Conservation (phyloP, 1,140 invertebrate genomes). For the Sycobia sp. region DNA sequence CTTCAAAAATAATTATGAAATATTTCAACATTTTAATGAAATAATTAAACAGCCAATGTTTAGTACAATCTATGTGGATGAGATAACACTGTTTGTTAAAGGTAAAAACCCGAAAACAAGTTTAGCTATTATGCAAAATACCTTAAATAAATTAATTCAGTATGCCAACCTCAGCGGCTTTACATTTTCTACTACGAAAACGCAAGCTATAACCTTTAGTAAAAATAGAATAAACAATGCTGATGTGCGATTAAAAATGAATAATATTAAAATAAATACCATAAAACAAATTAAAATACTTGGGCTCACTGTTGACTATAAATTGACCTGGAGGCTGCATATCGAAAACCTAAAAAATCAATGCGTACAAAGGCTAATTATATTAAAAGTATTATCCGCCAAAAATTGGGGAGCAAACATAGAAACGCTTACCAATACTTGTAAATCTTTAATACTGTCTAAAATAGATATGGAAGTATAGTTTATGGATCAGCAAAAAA, state of each 20-base stretch:
- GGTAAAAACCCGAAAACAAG: background rate
- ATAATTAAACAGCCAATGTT: background rate
- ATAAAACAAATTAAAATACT: background rate
- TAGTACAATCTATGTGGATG: background rate
- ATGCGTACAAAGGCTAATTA: no score
- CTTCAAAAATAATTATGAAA: no score
- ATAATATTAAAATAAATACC: background rate
- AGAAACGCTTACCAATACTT: conserved; percentile 7
- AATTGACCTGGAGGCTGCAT: background rate
- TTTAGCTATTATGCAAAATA: background rate
- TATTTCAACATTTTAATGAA: background rate
- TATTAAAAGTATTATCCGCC: no score
- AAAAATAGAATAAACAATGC: background rate
- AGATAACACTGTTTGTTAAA: background rate
- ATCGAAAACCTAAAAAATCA: background rate
- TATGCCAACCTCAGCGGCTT: background rate
- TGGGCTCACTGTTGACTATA: background rate
- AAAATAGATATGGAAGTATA: conserved; percentile 10
- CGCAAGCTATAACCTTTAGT: background rate
- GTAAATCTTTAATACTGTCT: conserved; percentile 10
- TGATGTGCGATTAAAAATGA: background rate
- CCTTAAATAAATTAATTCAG: background rate
- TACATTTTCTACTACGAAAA: background rate
- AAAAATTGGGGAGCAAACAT: no score
- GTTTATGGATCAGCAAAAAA: background rate